Conservation (phyloP, 2,888 invertebrate species). For the Bombylius major region DNA sequence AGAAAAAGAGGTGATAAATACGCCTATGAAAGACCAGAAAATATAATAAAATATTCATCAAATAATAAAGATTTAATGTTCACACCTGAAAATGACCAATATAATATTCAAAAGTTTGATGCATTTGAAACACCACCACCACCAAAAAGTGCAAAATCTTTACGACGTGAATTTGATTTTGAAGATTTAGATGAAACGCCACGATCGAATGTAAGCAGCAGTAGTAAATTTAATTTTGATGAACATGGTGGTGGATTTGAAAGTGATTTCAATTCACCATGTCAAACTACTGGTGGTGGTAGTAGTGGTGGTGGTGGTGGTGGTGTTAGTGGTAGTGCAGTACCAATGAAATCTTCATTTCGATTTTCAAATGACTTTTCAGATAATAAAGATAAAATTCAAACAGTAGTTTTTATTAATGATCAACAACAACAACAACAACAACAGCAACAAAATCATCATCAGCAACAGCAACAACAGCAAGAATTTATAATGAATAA, state of each 20-base stretch:
- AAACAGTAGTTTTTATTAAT: slow-evolving; percentile 9
- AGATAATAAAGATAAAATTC: slow-evolving; percentile 29
- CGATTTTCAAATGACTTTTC: slow-evolving; percentile 52
- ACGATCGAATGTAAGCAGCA: slow-evolving; percentile 28
- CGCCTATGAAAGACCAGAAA: slow-evolving; percentile 14
- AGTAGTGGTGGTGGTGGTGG: slow-evolving; percentile 16
- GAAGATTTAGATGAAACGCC: slow-evolving; percentile 33
- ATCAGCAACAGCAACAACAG: slow-evolving; percentile 15
- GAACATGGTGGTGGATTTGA: slow-evolving; percentile 30
- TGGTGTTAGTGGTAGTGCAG: slow-evolving; percentile 21
- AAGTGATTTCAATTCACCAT: slow-evolving; percentile 34
- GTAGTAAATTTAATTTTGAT: slow-evolving; percentile 33
- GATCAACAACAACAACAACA: slow-evolving; percentile 7
- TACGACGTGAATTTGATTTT: slow-evolving; percentile 19
- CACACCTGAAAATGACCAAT: slow-evolving; percentile 15
- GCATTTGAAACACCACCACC: slow-evolving; percentile 15
- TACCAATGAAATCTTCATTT: slow-evolving; percentile 33
- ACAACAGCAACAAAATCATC: slow-evolving; percentile 6
- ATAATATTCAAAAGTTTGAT: slow-evolving; percentile 12
- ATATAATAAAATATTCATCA: slow-evolving; percentile 10
- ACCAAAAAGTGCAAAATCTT: neutral
- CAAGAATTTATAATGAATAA: slow-evolving; percentile 1
- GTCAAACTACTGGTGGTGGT: slow-evolving; percentile 15
- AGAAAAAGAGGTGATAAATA: slow-evolving; percentile 23
- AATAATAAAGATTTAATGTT: neutral